Evolutionary conservation across 2,113 vertebrate species (phyloP), one percentile per base, ranked within the genome.

Genomic region (Xenopus borealis): DNA sequence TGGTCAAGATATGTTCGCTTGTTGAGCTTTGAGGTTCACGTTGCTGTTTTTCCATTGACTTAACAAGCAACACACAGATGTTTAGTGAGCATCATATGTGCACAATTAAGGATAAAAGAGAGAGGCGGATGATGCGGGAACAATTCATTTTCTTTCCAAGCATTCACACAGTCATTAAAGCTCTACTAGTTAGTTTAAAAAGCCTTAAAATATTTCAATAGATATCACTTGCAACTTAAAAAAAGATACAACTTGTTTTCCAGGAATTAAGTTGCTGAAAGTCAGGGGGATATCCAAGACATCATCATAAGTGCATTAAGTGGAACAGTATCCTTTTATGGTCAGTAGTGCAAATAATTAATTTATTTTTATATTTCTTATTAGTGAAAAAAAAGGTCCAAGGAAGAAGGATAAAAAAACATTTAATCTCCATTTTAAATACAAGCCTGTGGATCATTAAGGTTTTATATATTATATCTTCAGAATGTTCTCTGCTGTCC

Each of bases 21-120:
- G 46, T 67, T 50, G 46, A 47, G 63, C 59, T 70, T 76, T 76
- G 74, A 64, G 74, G 47, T 57, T 69, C 30, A 12, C 65, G 18
- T 18, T 27, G 66, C 61, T 55, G 68, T 76, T 70, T 76, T 70
- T 70, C 74, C 50, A 68, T 62, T 76, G 74, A 76, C 66, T 55
- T 76, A 76, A 69, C 74, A 63, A 76, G 74, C 74, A 69, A 55
- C 14, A 45, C 67, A 57, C 74, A 76, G 74, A 76, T 70, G 74
- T 76, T 69, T 76, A 62, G 40, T 14, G 10, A 70, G 46, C 74
- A 57, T 70, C 74, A 76, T 76, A 52, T 76, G 74, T 64, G 47
- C 47, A 76, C 66, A 70, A 76, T 76, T 76, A 76, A 64, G 66
- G 74, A 76, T 76, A 69, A 76, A 76, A 76, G 74, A 53, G 53